Percentiles rank a stretch among this genome's conserved stretches.
Conservation (phyloP, 1,140 invertebrate species). For the Sinella curviseta region DNA sequence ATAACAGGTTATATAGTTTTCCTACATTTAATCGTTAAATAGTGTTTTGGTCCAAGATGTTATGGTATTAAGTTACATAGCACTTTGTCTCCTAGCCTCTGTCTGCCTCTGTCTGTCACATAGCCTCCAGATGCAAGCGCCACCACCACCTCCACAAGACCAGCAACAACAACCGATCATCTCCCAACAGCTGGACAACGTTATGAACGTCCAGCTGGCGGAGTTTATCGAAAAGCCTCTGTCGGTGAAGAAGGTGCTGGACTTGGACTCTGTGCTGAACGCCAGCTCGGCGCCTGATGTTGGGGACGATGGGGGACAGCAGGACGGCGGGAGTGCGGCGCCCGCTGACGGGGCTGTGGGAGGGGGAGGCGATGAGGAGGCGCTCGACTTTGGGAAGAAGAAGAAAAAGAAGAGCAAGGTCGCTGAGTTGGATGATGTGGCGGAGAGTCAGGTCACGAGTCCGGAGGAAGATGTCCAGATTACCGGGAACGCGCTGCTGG, state of each 20-base stretch:
- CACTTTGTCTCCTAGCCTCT: too few relatives aligned
- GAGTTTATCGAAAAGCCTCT: too few relatives aligned
- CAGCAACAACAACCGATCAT: slow-evolving; percentile 27
- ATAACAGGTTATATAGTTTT: too few relatives aligned
- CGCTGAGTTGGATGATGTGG: background rate
- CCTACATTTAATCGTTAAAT: too few relatives aligned
- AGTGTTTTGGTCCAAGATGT: too few relatives aligned
- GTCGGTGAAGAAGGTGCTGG: slow-evolving; percentile 90
- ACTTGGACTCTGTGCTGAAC: slow-evolving; percentile 76
- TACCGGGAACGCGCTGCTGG: slow-evolving; percentile 68
- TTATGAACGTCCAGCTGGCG: too few relatives aligned
- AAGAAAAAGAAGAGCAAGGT: slow-evolving; percentile 90
- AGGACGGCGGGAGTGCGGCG: slow-evolving; percentile 64
- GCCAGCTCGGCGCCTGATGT: slow-evolving; percentile 70
- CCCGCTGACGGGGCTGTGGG: slow-evolving; percentile 54
- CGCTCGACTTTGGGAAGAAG: slow-evolving; percentile 82
- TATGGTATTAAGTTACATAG: too few relatives aligned
- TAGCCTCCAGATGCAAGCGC: slow-evolving; percentile 52
- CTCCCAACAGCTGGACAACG: slow-evolving; percentile 47
- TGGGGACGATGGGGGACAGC: slow-evolving; percentile 87
- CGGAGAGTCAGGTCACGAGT: slow-evolving; percentile 50
- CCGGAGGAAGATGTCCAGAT: slow-evolving; percentile 78
- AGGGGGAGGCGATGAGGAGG: slow-evolving; percentile 51
- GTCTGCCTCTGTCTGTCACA: too few relatives aligned
- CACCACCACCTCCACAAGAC: slow-evolving; percentile 19